These are phyloP conservation scores for Leptinotarsa rubiginosa DNA, from an alignment of 2,888 invertebrate genomes.

Conservation along the genomic window DNA sequence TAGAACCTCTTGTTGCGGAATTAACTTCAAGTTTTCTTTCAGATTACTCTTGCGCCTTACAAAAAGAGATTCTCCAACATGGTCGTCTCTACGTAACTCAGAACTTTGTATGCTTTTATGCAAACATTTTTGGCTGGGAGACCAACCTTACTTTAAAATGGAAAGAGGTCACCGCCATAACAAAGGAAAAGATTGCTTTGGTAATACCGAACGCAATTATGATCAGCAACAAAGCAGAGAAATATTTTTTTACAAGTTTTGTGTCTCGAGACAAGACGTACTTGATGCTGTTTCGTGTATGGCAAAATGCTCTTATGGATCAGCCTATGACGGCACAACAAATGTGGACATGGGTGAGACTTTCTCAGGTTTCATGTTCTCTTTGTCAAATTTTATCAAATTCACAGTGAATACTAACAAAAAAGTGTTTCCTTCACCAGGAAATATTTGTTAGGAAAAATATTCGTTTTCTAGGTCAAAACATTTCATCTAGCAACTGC, in stretches of 20 bases:
- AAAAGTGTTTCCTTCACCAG: too few species aligned
- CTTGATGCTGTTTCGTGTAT: slow-evolving; percentile 94
- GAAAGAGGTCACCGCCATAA: slow-evolving; percentile 92
- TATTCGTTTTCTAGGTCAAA: too few species aligned
- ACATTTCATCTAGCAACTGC: too few species aligned
- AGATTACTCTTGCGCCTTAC: slow-evolving; percentile 98
- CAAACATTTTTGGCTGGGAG: slow-evolving; percentile 98
- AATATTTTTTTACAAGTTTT: slow-evolving; percentile 95
- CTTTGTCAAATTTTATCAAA: neutral
- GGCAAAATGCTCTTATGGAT: slow-evolving; percentile 96
- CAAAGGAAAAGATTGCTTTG: slow-evolving; percentile 92
- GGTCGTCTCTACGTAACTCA: slow-evolving; percentile 96
- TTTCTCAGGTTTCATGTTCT: neutral
- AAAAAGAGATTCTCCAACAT: slow-evolving; percentile 95
- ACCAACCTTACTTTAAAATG: slow-evolving; percentile 86
- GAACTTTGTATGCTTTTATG: slow-evolving; percentile 96
- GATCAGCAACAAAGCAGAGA: slow-evolving; percentile 83
- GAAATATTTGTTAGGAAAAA: too few species aligned
- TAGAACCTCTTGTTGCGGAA: neutral
- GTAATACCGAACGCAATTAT: slow-evolving; percentile 98
- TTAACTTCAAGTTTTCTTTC: slow-evolving; percentile 55
- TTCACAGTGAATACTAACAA: too few species aligned
- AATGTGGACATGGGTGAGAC: slow-evolving; percentile 86
- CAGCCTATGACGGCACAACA: slow-evolving; percentile 86
- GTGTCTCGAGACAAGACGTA: slow-evolving; percentile 94